phyloP scores from a whole-genome alignment of 2,888 invertebrate species.

The Caenorhabditis japonica region DNA sequence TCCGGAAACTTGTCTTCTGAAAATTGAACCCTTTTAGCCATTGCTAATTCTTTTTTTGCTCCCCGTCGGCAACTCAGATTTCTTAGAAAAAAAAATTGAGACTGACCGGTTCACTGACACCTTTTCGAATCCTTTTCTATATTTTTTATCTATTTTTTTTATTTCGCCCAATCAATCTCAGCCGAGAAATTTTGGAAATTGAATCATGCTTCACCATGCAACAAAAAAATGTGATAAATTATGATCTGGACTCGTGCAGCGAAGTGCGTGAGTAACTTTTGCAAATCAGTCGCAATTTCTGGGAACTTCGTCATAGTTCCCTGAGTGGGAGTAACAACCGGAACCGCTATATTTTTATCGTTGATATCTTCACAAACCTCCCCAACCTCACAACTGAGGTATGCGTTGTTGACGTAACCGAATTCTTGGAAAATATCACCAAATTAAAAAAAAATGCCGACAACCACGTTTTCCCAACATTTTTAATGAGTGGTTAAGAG shows the following conservation, averaged over 20 bases:
- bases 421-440: not conserved
- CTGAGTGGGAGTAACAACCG: not conserved
- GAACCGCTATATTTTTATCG: no score
- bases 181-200: conserved; percentile 7
- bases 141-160: not conserved
- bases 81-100: no score
- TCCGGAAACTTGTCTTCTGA: conserved; percentile 42
- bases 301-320: not conserved
- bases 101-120: no score
- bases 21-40: conserved; percentile 34
- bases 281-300: not conserved
- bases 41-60: conserved; percentile 21
- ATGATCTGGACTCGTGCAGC: conserved; percentile 15
- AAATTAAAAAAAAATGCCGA: no score
- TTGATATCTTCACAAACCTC: no score
- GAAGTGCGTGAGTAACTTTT: conserved; percentile 16
- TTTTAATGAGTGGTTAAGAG: conserved; percentile 1
- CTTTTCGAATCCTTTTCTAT: not conserved
- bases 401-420: conserved; percentile 12
- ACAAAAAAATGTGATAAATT: conserved; percentile 20
- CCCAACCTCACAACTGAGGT: conserved; percentile 11
- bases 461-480: no score
- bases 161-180: not conserved
- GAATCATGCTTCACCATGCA: conserved; percentile 16
- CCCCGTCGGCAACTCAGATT: not conserved